A percentile compares a stretch with the other conserved stretches of the same genome.
Conservation (phyloP, 2,113 vertebrate species). For the Daubentonia madagascariensis region DNA sequence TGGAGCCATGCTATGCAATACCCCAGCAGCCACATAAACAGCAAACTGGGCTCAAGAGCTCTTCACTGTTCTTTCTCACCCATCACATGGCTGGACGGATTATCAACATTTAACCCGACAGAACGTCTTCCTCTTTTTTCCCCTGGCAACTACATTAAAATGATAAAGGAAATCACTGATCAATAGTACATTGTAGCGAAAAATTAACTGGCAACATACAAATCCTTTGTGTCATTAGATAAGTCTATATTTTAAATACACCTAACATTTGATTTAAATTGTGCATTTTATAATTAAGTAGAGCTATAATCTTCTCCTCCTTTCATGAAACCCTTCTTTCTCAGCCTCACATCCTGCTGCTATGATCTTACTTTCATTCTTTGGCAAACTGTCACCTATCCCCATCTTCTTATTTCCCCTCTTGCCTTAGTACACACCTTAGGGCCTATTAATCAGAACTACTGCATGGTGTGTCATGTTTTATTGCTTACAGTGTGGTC, state of each 20-base stretch:
- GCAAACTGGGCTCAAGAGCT: neutral
- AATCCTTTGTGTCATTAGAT: conserved; percentile 20
- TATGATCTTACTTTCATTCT: conserved; percentile 64
- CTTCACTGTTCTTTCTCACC: neutral
- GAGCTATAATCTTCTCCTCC: conserved; percentile 63
- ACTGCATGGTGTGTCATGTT: conserved; percentile 63
- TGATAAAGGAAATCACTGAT: conserved; percentile 45
- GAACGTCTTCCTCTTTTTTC: neutral
- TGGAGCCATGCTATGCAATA: neutral
- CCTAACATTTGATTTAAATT: conserved; percentile 31
- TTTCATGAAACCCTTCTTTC: conserved; percentile 29
- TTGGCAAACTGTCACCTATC: conserved; percentile 72
- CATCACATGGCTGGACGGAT: neutral
- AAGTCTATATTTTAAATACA: conserved; percentile 41
- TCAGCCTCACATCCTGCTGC: conserved; percentile 63
- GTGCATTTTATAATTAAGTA: conserved; percentile 63
- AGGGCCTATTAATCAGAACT: conserved; percentile 77
- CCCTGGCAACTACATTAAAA: conserved; percentile 12
- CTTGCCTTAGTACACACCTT: conserved; percentile 48
- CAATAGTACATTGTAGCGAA: neutral
- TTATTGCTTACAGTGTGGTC: conserved; percentile 70
- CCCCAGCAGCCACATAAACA: neutral
- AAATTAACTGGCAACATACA: conserved; percentile 32
- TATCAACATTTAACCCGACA: neutral
- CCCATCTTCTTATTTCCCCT: conserved; percentile 70